These are phyloP conservation scores for Erebia aethiops DNA, from an alignment of 2,888 invertebrate genomes.

Conservation along the genomic window DNA sequence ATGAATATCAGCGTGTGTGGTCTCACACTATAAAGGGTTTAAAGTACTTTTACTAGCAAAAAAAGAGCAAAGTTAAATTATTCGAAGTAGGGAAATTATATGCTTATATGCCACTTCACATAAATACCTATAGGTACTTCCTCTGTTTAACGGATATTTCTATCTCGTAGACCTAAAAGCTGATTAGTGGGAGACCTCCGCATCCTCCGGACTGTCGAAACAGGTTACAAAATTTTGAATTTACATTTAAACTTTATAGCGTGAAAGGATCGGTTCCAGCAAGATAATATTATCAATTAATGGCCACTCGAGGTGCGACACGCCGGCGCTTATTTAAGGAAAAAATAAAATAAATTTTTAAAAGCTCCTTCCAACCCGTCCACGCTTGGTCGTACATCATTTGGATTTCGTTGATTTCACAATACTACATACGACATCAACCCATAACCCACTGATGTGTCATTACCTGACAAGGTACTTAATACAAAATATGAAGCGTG, in stretches of 20 bases:
- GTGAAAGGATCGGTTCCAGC: constrained; percentile 67
- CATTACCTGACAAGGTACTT: background rate
- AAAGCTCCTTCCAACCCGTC: constrained; percentile 56
- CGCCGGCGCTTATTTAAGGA: constrained; percentile 53
- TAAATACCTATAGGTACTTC: too few relatives aligned
- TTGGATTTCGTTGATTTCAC: constrained; percentile 52
- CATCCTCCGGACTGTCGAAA: background rate
- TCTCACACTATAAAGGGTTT: constrained; percentile 50
- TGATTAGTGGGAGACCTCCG: background rate
- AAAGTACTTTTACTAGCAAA: constrained; percentile 5
- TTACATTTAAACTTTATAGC: constrained; percentile 43
- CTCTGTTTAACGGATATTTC: too few relatives aligned
- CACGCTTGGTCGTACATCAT: constrained; percentile 62
- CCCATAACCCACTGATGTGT: background rate
- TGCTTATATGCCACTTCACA: too few relatives aligned
- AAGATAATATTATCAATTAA: constrained; percentile 73
- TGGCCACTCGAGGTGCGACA: constrained; percentile 64
- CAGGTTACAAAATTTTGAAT: constrained; percentile 8
- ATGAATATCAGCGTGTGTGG: constrained; percentile 67
- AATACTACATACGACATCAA: background rate
- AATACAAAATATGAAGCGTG: background rate
- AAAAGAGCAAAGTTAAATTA: background rate
- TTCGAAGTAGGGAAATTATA: too few relatives aligned
- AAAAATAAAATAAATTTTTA: constrained; percentile 56
- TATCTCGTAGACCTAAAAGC: too few relatives aligned